Evolutionary conservation across 2,888 invertebrate genomes (phyloP).

Genomic region (Hydrotaea cyrtoneurina): DNA sequence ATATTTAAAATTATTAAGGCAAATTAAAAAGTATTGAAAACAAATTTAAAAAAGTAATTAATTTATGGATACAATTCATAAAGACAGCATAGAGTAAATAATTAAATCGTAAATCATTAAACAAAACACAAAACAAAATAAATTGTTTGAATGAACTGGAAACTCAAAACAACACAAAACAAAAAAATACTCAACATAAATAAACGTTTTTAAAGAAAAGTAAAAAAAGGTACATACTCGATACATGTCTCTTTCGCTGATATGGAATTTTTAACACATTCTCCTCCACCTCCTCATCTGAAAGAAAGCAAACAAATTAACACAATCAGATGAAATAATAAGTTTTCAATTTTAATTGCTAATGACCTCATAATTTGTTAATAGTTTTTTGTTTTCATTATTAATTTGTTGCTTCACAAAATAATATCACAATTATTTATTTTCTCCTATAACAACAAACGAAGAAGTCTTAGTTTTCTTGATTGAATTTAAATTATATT

Average conservation of each 20-base stretch:
- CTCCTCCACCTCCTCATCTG: background rate
- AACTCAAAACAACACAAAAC: conserved; percentile 5
- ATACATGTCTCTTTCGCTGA: conserved; percentile 40
- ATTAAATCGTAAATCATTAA: conserved; percentile 41
- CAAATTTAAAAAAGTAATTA: conserved; percentile 59
- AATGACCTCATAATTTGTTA: conserved; percentile 26
- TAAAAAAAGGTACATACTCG: conserved; percentile 24
- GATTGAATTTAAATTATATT: background rate
- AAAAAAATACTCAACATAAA: conserved; percentile 54
- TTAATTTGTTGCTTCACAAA: background rate
- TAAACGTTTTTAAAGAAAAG: conserved; percentile 44
- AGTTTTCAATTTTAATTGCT: conserved; percentile 11
- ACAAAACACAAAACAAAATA: conserved; percentile 27
- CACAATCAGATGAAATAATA: background rate
- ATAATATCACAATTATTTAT: conserved; percentile 6
- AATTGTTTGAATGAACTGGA: conserved; percentile 34
- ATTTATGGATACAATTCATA: conserved; percentile 69
- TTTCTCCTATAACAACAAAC: background rate
- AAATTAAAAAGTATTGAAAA: conserved; percentile 60
- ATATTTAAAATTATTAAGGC: conserved; percentile 19
- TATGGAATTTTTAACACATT: conserved; percentile 48
- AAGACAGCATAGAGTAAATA: conserved; percentile 59
- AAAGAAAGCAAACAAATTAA: conserved; percentile 8
- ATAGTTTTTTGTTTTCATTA: background rate
- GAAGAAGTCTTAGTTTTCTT: background rate